phyloP scores from a whole-genome alignment of 2,113 vertebrate species.

The Oenanthe oenanthe region DNA sequence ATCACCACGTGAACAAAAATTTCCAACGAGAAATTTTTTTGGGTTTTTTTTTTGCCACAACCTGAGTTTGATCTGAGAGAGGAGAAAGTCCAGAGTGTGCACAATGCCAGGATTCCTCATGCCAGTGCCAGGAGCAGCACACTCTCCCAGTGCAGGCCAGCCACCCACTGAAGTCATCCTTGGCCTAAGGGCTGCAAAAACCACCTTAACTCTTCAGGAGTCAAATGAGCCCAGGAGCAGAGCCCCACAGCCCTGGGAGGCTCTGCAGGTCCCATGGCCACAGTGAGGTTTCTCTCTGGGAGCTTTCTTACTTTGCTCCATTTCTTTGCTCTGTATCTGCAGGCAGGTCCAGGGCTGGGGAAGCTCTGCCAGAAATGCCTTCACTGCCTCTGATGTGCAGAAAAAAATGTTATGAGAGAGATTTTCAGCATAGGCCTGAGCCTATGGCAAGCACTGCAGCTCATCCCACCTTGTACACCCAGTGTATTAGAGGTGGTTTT shows the following conservation, averaged over 20 bases:
- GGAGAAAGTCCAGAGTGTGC: not conserved
- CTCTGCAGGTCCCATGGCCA: not conserved
- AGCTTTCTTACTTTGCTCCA: not conserved
- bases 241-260: rapidly evolving
- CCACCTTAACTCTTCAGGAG: not conserved
- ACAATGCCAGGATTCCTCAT: not conserved
- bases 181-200: not conserved
- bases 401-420: not conserved
- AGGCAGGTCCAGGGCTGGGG: not conserved
- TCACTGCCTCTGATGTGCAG: not conserved
- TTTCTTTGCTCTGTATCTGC: not conserved
- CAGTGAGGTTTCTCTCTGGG: not conserved
- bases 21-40: not conserved
- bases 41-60: not conserved
- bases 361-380: not conserved
- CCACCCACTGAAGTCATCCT: constrained; percentile 1
- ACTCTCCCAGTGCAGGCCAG: not conserved
- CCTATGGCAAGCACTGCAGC: rapidly evolving
- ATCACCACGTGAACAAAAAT: rapidly evolving
- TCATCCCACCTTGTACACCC: rapidly evolving
- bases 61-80: not conserved
- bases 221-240: rapidly evolving
- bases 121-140: not conserved
- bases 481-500: not conserved
- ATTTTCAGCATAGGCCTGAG: not conserved